Conservation (phyloP, 1,140 invertebrate species). For the Aporrectodea caliginosa region DNA sequence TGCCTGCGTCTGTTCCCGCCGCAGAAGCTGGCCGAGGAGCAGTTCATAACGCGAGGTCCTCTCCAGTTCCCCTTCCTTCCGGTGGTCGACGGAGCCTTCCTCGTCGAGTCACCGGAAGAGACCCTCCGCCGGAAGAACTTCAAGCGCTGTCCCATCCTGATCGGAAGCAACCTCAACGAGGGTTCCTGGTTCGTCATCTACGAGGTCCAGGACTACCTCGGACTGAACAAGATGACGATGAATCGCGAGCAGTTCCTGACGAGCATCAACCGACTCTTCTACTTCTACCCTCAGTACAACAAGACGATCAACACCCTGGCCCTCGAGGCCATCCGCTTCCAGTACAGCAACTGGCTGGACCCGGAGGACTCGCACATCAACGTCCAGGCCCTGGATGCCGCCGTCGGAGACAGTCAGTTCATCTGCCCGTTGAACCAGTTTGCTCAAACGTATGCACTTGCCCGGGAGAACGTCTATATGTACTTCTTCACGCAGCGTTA, state of each 20-base stretch:
- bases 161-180: conserved; percentile 23
- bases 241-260: conserved; percentile 70
- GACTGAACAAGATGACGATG: conserved; percentile 52
- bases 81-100: conserved; percentile 23
- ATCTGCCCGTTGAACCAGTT: conserved; percentile 93
- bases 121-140: conserved; percentile 14
- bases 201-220: conserved; percentile 56
- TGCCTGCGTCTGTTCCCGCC: conserved; percentile 70
- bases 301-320: conserved; percentile 69
- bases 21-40: conserved; percentile 73
- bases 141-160: conserved; percentile 18
- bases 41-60: conserved; percentile 73
- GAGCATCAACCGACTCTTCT: conserved; percentile 34
- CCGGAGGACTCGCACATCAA: conserved; percentile 79
- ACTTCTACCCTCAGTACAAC: conserved; percentile 48
- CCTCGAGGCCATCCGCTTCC: conserved; percentile 79
- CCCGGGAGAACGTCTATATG: conserved; percentile 74
- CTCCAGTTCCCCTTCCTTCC: conserved; percentile 47
- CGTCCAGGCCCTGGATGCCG: conserved; percentile 79
- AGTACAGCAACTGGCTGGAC: conserved; percentile 87
- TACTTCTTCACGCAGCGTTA: conserved; percentile 86
- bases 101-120: conserved; percentile 18
- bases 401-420: conserved; percentile 96
- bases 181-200: conserved; percentile 84
- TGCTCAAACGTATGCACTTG: conserved; percentile 79